Evolutionary conservation across 2,113 vertebrate genomes (phyloP), one percentile per base, ranked within the genome.

Genomic region (Leucopternis melanops): DNA sequence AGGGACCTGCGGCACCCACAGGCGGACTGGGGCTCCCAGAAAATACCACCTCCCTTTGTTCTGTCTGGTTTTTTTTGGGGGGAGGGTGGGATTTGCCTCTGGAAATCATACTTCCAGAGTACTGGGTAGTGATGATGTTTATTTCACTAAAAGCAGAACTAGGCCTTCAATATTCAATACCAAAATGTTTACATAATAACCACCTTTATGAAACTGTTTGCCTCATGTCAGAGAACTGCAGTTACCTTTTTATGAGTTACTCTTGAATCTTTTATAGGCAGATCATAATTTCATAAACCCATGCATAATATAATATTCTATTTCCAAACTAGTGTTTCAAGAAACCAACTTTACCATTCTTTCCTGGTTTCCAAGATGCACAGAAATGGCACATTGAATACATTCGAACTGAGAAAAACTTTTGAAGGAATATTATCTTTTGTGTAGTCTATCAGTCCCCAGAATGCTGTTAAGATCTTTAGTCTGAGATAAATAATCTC

Each of bases 81-180:
- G 0, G 5, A 1, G 6, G 2, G 59, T 5, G 66, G 79, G 42
- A 2, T 32, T 27, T 25, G 14, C 25, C 18, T 21, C 50, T 66
- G 88, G 42, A 21, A 70, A 19, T 7, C 1, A 7, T 6, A 6
- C 5, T 20, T 11, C 2, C 0, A 1, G 84, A 18, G 3, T 2
- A 0, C 0, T 0, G 54, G 59, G 61, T 0, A 13, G 55, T n/a
- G n/a, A n/a, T n/a, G n/a, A n/a, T n/a, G n/a, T n/a, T n/a, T n/a
- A n/a, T n/a, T n/a, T 71, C 61, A 89, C 8, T 27, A 84, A 47
- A 6, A 87, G 19, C 25, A 93, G 50, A 85, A 44, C 11, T 67
- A 74, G 23, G 13, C 9, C 38, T 87, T 92, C 70, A 87, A 40
- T 85, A 81, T 55, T 88, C 65, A 52, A 8, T 44, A 36, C 18